These are phyloP conservation scores for Mythimna impura DNA, from an alignment of 2,888 invertebrate genomes.

Conservation along the genomic window DNA sequence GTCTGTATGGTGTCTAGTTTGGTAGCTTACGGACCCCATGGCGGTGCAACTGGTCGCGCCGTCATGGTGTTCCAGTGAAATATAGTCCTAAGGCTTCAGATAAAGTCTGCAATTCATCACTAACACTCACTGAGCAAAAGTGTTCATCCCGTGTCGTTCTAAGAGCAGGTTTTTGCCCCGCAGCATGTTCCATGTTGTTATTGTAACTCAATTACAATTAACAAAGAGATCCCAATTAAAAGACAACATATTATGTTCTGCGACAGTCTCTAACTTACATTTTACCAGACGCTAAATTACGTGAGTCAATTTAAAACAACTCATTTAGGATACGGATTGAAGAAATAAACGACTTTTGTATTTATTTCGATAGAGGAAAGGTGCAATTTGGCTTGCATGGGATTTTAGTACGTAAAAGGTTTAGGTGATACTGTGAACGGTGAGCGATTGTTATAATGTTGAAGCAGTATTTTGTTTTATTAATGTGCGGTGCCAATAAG, in stretches of 20 bases:
- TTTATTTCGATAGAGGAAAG: conserved; percentile 22
- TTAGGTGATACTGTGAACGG: conserved; percentile 4
- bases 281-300: conserved; percentile 53
- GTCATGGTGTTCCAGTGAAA: no score
- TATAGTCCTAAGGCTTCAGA: no score
- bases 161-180: not conserved
- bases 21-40: no score
- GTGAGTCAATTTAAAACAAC: conserved; percentile 47
- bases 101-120: not conserved
- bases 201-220: conserved; percentile 35
- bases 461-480: no score
- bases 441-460: not conserved
- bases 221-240: conserved; percentile 39
- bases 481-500: no score
- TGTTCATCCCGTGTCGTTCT: not conserved
- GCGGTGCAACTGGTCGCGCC: no score
- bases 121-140: not conserved
- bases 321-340: conserved; percentile 24
- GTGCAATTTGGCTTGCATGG: conserved; percentile 15
- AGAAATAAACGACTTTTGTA: conserved; percentile 8
- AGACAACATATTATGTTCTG: conserved; percentile 37
- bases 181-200: not conserved
- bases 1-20: no score
- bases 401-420: not conserved
- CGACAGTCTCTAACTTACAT: conserved; percentile 38